phyloP scores from a whole-genome alignment of 1,140 invertebrate species.

The Drosophila bipectinata region DNA sequence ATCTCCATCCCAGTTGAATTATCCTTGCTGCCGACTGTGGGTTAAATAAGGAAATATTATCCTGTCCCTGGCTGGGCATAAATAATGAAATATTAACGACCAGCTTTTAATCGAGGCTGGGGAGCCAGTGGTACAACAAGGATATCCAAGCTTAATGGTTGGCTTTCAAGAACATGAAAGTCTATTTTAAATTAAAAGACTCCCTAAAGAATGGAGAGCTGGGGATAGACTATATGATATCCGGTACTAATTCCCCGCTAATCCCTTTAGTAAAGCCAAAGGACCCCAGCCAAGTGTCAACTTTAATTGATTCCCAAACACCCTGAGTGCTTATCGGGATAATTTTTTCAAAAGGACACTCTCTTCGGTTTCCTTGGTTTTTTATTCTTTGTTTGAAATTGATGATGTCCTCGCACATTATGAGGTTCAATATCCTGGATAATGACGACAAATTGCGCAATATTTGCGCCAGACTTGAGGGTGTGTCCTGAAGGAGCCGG shows the following conservation, averaged over 20 bases:
- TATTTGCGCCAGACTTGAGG: slow-evolving; percentile 60
- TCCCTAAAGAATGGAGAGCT: too few relatives aligned
- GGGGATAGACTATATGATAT: too few relatives aligned
- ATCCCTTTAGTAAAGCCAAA: too few relatives aligned
- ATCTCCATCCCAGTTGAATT: background rate
- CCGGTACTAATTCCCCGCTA: too few relatives aligned
- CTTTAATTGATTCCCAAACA: too few relatives aligned
- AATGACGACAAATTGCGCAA: slow-evolving; percentile 82
- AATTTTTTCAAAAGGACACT: too few relatives aligned
- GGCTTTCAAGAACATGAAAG: background rate
- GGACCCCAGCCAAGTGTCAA: too few relatives aligned
- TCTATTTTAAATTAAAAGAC: background rate
- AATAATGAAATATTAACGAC: background rate
- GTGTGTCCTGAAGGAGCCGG: slow-evolving; percentile 10
- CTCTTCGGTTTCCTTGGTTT: background rate
- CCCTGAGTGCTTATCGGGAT: too few relatives aligned
- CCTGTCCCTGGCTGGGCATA: background rate
- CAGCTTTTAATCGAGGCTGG: slow-evolving; percentile 2
- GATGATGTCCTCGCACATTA: slow-evolving; percentile 76
- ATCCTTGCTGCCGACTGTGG: background rate
- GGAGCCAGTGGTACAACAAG: background rate
- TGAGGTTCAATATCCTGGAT: slow-evolving; percentile 81
- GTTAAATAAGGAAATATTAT: slow-evolving; percentile 5
- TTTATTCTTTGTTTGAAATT: slow-evolving; percentile 57
- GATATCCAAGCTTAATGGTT: background rate